Percentiles rank a stretch among this genome's conserved stretches.
Evolutionary conservation across 2,888 invertebrate genomes (phyloP).

Genomic region (Argyra leucocephala): DNA sequence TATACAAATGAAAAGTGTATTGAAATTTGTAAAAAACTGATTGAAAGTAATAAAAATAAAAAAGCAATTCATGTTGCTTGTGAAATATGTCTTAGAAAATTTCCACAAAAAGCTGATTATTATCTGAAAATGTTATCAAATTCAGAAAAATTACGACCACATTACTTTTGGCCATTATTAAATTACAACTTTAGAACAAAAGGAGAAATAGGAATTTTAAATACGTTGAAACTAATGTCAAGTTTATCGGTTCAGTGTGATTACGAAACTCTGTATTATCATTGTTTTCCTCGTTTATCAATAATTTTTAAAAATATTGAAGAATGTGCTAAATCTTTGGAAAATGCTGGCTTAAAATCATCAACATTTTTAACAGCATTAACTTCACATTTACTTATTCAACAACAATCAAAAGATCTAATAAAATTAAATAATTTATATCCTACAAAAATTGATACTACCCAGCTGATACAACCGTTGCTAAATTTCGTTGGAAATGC

Average conservation of each 20-base stretch:
- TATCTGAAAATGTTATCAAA: conserved; percentile 31
- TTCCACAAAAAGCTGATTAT: conserved; percentile 26
- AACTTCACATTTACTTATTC: conserved; percentile 32
- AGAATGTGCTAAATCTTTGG: conserved; percentile 32
- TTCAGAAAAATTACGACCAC: conserved; percentile 43
- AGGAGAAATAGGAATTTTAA: conserved; percentile 49
- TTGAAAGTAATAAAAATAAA: conserved; percentile 31
- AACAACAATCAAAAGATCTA: conserved; percentile 30
- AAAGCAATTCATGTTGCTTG: conserved; percentile 46
- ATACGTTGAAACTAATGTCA: conserved; percentile 48
- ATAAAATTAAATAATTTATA: conserved; percentile 30
- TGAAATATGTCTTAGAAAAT: conserved; percentile 46
- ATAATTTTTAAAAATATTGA: conserved; percentile 32
- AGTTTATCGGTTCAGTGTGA: conserved; percentile 49
- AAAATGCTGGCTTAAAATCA: conserved; percentile 31
- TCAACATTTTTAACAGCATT: conserved; percentile 31
- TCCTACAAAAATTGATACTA: conserved; percentile 47
- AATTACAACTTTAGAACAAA: conserved; percentile 44
- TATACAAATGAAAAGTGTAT: conserved; percentile 37
- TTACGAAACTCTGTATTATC: conserved; percentile 49
- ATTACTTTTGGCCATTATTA: conserved; percentile 60
- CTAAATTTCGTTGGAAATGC: conserved; percentile 42
- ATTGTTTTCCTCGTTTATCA: conserved; percentile 46
- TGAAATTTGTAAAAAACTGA: conserved; percentile 32
- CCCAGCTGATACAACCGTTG: conserved; percentile 45